phyloP scores from a whole-genome alignment of 2,888 invertebrate genomes.

The Trileptium ribeirensis region DNA sequence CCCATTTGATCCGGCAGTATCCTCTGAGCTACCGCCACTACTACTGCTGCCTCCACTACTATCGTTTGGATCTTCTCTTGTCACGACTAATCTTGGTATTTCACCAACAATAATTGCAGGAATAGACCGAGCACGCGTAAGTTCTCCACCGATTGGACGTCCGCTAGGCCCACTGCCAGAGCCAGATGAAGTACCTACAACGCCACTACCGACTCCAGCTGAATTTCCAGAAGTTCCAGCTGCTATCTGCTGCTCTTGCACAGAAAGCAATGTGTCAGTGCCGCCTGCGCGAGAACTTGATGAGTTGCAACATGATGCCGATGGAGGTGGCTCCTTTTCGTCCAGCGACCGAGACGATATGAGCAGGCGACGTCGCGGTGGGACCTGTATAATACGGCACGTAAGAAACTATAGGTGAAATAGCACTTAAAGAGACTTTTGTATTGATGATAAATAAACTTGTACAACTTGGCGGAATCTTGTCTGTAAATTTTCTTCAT shows the following conservation, averaged over 20 bases:
- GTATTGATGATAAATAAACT: too few species aligned
- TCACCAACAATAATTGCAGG: conserved; percentile 44
- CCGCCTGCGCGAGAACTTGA: too few species aligned
- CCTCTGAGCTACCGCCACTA: neutral
- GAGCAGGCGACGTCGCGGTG: conserved; percentile 34
- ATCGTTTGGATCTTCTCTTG: conserved; percentile 27
- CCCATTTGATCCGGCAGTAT: too few species aligned
- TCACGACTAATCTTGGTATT: conserved; percentile 41
- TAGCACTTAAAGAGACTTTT: too few species aligned
- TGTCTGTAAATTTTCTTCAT: too few species aligned
- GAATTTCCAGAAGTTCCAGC: too few species aligned
- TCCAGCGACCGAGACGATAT: conserved; percentile 40
- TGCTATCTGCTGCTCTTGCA: conserved; percentile 12
- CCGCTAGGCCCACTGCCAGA: too few species aligned
- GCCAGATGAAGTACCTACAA: too few species aligned
- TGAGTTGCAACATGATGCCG: too few species aligned
- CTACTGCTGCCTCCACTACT: neutral
- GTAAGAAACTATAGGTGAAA: too few species aligned
- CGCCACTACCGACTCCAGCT: too few species aligned
- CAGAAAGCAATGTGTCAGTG: neutral
- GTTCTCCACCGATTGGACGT: conserved; percentile 28
- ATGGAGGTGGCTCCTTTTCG: conserved; percentile 36
- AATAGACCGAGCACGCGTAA: conserved; percentile 40
- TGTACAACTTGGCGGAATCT: too few species aligned
- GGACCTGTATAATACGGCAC: conserved; percentile 39